phyloP scores from a whole-genome alignment of 2,888 invertebrate species.

The Drosophila neotestacea region DNA sequence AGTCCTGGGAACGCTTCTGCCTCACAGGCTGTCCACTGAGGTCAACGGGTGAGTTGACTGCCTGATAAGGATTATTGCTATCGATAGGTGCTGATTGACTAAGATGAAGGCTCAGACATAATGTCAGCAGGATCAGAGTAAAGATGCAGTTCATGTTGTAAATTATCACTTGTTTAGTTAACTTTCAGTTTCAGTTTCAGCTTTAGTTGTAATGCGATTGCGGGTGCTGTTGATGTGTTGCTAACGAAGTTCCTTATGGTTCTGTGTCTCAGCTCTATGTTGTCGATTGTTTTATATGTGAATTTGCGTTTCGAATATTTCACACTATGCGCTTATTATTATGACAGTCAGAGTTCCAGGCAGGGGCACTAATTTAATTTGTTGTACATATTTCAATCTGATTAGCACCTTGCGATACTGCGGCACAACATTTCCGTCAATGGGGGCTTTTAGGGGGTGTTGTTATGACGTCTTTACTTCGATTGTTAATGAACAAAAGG shows the following conservation, averaged over 20 bases:
- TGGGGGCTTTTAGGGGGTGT: slow-evolving; percentile 21
- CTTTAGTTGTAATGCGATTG: not conserved
- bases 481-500: slow-evolving; percentile 21
- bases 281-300: slow-evolving; percentile 52
- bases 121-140: slow-evolving; percentile 26
- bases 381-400: slow-evolving; percentile 39
- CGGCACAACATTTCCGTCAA: slow-evolving; percentile 60
- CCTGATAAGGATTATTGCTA: slow-evolving; percentile 17
- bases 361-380: slow-evolving; percentile 57
- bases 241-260: slow-evolving; percentile 50
- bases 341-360: slow-evolving; percentile 48
- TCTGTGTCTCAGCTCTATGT: slow-evolving; percentile 47
- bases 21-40: slow-evolving; percentile 61
- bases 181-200: slow-evolving; percentile 1
- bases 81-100: slow-evolving; percentile 44
- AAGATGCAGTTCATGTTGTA: slow-evolving; percentile 52
- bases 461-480: slow-evolving; percentile 51
- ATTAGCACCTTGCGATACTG: slow-evolving; percentile 50
- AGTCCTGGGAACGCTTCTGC: slow-evolving; percentile 52
- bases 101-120: slow-evolving; percentile 7
- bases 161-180: slow-evolving; percentile 2
- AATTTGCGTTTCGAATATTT: slow-evolving; percentile 23
- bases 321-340: slow-evolving; percentile 63
- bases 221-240: slow-evolving; percentile 43
- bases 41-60: slow-evolving; percentile 47